Percentiles rank a stretch among this genome's conserved stretches.
phyloP scores from a whole-genome alignment of 2,113 vertebrate species.

The Dicrurus megarhynchus region DNA sequence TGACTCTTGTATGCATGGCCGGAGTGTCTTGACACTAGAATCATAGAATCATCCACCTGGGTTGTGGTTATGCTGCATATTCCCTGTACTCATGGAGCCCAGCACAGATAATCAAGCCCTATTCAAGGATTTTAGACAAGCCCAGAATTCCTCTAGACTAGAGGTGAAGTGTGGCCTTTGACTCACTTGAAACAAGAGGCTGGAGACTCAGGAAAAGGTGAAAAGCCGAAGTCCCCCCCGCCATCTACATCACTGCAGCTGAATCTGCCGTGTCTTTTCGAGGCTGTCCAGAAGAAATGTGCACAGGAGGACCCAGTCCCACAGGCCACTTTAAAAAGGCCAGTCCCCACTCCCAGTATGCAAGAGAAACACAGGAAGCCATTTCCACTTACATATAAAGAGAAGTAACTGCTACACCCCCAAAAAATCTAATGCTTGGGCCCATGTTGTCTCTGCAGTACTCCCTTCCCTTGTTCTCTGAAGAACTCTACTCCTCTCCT shows the following conservation, averaged over 20 bases:
- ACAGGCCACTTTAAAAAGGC: background rate
- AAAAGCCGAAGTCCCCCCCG: background rate
- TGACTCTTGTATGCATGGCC: background rate
- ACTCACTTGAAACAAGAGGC: background rate
- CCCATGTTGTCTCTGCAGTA: background rate
- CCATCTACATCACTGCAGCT: background rate
- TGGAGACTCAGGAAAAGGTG: background rate
- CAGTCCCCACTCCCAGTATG: background rate
- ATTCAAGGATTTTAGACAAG: background rate
- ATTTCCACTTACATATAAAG: background rate
- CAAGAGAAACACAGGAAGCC: background rate
- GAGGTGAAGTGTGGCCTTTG: background rate
- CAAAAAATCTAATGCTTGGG: background rate
- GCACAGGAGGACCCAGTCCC: background rate
- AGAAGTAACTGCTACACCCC: background rate
- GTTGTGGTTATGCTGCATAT: background rate
- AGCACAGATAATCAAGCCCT: background rate
- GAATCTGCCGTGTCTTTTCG: background rate
- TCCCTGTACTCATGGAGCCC: background rate
- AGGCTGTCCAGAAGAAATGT: background rate
- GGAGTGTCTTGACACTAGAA: background rate
- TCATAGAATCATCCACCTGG: background rate
- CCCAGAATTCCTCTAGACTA: background rate
- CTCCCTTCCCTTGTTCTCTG: background rate
- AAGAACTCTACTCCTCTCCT: background rate